Evolutionary conservation across 2,113 vertebrate genomes (phyloP), one percentile per base, ranked within the genome.

Genomic region (Crotalus viridis): DNA sequence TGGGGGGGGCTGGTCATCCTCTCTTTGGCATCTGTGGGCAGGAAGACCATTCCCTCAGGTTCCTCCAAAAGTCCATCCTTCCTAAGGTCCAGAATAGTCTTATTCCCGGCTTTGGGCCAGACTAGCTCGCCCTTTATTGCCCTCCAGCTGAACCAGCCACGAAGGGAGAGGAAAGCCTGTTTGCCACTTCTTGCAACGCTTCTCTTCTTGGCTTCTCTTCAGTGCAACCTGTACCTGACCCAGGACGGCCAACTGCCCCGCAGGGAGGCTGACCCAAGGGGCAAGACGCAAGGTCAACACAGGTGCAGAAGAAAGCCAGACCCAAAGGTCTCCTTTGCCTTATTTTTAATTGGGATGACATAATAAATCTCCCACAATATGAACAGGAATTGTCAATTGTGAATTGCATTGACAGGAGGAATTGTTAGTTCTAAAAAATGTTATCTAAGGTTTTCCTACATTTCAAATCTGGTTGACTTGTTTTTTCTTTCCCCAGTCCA

Each of bases 1-100:
- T 99, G 99, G 96, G 99, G 99, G 94, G 17, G 97, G 95, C 94
- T 94, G 97, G 98, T 98, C 95, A 98, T 94, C 7, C 94, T 97
- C 0, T 98, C 97, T 92, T 90, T 97, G 24, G 85, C 51, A 0
- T 91, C 97, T 98, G 89, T 0, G 1, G 61, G 0, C 28, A 4
- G 1, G 1, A 0, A n/a, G 0, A 10, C 24, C 52, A 39, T 0
- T 1, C 0, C 28, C 21, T 43, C 57, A 48, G 8, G 0, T 0
- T 10, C 22, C 33, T 43, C 55, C 5, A 3, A 5, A 33, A 7
- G 55, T 17, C 13, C 88, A 0, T 28, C 57, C 26, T 13, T 59
- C 24, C 54, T 19, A 19, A 43, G 0, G 17, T 81, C 74, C 39
- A n/a, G 15, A 19, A 81, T 33, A 81, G 15, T 81, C 28, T 69